Percentiles rank a stretch among this genome's conserved stretches.
Evolutionary conservation across 2,113 vertebrate species (phyloP).

Genomic region (Stigmatopora argus): DNA sequence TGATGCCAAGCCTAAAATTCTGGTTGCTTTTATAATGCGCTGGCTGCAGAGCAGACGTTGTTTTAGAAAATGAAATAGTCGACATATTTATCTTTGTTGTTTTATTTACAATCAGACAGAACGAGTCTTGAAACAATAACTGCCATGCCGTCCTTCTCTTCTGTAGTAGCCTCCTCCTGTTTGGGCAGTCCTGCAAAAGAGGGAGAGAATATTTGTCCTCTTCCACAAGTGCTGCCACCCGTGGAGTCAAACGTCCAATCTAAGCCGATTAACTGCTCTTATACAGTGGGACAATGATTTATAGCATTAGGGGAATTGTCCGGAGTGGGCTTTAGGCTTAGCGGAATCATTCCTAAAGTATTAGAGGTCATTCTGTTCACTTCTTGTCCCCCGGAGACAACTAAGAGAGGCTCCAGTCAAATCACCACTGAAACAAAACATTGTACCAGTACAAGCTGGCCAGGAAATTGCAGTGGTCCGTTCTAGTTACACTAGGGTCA

Average conservation of each 20-base stretch:
- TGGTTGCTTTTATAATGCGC: too few species aligned
- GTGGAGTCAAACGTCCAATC: slow-evolving; percentile 18
- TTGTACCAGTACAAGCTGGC: too few species aligned
- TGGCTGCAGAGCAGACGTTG: too few species aligned
- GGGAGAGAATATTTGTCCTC: not conserved
- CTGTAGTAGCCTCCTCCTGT: slow-evolving; percentile 5
- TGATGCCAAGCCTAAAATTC: slow-evolving; percentile 4
- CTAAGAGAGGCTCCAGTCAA: too few species aligned
- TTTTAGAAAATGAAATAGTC: too few species aligned
- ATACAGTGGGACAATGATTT: slow-evolving; percentile 23
- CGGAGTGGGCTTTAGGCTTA: slow-evolving; percentile 5
- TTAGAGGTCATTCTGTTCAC: not conserved
- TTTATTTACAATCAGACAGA: too few species aligned
- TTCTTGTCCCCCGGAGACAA: too few species aligned
- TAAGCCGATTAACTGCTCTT: slow-evolving; percentile 31
- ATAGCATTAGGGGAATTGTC: slow-evolving; percentile 19
- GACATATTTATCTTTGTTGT: too few species aligned
- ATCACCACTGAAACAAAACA: too few species aligned
- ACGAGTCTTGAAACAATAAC: not conserved
- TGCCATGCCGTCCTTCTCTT: not conserved
- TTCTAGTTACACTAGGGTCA: too few species aligned
- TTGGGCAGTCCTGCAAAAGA: slow-evolving; percentile 4
- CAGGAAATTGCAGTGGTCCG: too few species aligned
- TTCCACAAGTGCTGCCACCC: not conserved
- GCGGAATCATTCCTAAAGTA: slow-evolving; percentile 4